Conservation (phyloP, 2,113 vertebrate species). For the Atherinomorus stipes region DNA sequence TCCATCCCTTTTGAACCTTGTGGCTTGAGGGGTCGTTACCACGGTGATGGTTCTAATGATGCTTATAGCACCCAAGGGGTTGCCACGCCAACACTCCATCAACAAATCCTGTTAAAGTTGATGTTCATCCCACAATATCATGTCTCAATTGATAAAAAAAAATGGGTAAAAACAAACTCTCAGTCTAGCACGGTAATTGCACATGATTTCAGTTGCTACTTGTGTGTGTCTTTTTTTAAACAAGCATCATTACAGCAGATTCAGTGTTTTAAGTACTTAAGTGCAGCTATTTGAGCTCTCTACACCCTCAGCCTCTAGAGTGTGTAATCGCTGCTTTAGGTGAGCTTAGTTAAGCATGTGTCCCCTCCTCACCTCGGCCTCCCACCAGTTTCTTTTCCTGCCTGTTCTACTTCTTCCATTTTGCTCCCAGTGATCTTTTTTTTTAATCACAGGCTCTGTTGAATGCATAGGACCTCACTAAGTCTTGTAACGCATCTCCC, state of each 20-base stretch:
- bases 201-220: conserved; percentile 19
- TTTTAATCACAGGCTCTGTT: conserved; percentile 1
- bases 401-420: conserved; percentile 3
- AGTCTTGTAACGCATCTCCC: neutral
- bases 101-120: conserved; percentile 8
- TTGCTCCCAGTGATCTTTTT: neutral
- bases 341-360: conserved; percentile 34
- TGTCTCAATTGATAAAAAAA: conserved; percentile 23
- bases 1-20: conserved; percentile 47
- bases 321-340: conserved; percentile 42
- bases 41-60: conserved; percentile 62
- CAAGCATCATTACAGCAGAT: conserved; percentile 33
- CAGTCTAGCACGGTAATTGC: conserved; percentile 29
- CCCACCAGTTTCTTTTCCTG: neutral
- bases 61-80: conserved; percentile 36
- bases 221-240: conserved; percentile 11
- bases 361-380: neutral
- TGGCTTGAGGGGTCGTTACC: conserved; percentile 58
- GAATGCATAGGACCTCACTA: neutral
- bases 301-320: conserved; percentile 39
- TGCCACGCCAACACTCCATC: conserved; percentile 22
- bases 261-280: conserved; percentile 60
- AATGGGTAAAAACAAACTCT: conserved; percentile 5
- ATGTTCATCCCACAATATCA: conserved; percentile 25
- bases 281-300: conserved; percentile 62